These are phyloP conservation scores for Tympanoctomys barrerae DNA, from an alignment of 2,797 vertebrate genomes.

Conservation along the genomic window DNA sequence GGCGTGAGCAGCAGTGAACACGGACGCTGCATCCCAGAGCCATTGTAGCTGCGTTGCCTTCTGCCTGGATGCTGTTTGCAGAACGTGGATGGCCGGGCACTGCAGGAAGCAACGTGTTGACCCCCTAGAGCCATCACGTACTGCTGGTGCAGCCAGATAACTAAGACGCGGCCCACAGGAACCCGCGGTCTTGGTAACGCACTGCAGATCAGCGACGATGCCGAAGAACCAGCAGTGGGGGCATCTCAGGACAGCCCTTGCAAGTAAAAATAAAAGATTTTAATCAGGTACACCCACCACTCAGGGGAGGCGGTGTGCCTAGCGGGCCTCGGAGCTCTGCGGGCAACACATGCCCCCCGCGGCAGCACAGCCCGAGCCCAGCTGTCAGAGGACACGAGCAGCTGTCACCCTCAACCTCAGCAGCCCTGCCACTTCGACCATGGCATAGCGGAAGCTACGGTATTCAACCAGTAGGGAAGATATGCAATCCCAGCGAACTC, in stretches of 20 bases:
- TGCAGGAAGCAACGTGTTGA: accelerated
- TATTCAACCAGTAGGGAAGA: too few relatives aligned
- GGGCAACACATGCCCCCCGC: neutral
- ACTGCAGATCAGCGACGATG: accelerated
- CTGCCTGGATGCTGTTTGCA: neutral
- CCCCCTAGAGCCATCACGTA: too few relatives aligned
- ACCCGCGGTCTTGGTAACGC: too few relatives aligned
- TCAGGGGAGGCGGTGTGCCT: neutral
- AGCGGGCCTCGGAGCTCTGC: neutral
- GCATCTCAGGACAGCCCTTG: neutral
- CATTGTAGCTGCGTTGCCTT: neutral
- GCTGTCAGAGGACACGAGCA: neutral
- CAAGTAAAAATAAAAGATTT: neutral
- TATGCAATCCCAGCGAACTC: neutral
- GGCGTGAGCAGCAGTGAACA: too few relatives aligned
- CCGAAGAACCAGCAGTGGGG: neutral
- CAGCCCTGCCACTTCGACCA: neutral
- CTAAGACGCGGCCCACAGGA: neutral
- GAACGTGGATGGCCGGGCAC: neutral
- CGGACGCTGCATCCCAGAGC: neutral
- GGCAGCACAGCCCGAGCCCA: neutral
- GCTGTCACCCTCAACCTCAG: accelerated
- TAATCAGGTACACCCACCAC: neutral
- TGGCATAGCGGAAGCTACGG: neutral
- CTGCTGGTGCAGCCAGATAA: neutral